Evolutionary conservation across 1,140 invertebrate species (phyloP).

Genomic region (Leptopilina boulardi): DNA sequence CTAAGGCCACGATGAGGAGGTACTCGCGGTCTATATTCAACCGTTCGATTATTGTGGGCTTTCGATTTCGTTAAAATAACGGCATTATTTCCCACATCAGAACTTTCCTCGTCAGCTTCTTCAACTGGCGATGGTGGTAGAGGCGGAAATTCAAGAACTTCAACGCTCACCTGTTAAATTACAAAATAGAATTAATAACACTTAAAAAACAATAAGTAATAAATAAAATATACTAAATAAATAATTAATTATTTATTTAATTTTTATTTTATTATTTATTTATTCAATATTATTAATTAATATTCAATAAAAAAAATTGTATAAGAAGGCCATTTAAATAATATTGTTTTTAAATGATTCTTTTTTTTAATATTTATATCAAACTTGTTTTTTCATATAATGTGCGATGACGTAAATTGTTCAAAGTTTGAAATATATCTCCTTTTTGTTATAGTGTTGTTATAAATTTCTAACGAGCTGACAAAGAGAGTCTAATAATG

Average conservation of each 20-base stretch:
- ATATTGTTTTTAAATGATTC: too few species aligned
- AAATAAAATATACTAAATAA: too few species aligned
- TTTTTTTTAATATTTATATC: too few species aligned
- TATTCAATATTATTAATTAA: too few species aligned
- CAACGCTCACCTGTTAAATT: conserved; percentile 75
- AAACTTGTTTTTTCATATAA: not conserved
- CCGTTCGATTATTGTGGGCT: conserved; percentile 65
- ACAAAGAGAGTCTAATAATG: conserved; percentile 8
- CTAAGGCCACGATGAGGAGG: conserved; percentile 83
- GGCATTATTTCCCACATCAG: conserved; percentile 78
- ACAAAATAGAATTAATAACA: conserved; percentile 43
- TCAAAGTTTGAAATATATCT: not conserved
- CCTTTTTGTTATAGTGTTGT: not conserved
- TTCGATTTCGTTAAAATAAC: conserved; percentile 67
- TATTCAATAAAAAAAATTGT: too few species aligned
- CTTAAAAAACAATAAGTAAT: not conserved
- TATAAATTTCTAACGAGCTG: conserved; percentile 12
- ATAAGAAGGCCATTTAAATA: too few species aligned
- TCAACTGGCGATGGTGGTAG: conserved; percentile 86
- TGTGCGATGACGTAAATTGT: not conserved
- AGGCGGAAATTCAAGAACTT: conserved; percentile 84
- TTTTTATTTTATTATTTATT: too few species aligned
- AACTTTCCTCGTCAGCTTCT: conserved; percentile 85
- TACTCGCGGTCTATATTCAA: conserved; percentile 78
- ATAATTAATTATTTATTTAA: too few species aligned